These are phyloP conservation scores for Drosophila kepulauana DNA, from an alignment of 1,140 invertebrate genomes.

Conservation along the genomic window DNA sequence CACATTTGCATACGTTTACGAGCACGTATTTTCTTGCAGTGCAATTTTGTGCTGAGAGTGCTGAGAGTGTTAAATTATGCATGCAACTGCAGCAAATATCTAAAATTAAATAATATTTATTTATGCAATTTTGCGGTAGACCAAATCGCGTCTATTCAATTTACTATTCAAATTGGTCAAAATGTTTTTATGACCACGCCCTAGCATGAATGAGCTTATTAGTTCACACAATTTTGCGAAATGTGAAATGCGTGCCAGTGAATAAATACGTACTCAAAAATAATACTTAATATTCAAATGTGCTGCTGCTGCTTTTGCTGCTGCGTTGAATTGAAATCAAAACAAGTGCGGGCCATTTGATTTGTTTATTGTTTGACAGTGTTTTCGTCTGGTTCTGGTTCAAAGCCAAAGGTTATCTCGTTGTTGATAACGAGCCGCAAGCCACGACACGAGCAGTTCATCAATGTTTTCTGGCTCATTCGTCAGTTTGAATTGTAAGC, in stretches of 20 bases:
- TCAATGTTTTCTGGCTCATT: conserved; percentile 10
- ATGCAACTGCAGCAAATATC: conserved; percentile 56
- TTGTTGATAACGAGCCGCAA: conserved; percentile 8
- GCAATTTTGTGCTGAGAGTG: conserved; percentile 9
- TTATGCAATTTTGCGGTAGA: conserved; percentile 74
- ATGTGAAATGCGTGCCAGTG: neutral
- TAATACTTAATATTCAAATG: conserved; percentile 1
- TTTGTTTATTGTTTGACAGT: neutral
- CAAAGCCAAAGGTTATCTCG: conserved; percentile 12
- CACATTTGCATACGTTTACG: neutral
- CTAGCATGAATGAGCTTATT: conserved; percentile 8
- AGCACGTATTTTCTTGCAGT: conserved; percentile 33
- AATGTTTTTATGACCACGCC: conserved; percentile 41
- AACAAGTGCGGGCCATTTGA: conserved; percentile 6
- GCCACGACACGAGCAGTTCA: neutral
- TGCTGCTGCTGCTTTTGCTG: neutral
- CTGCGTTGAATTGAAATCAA: neutral
- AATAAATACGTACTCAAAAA: neutral
- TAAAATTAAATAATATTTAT: conserved; percentile 76
- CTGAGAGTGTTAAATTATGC: conserved; percentile 53
- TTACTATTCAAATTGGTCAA: conserved; percentile 60
- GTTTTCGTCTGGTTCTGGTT: conserved; percentile 7
- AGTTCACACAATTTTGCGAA: neutral
- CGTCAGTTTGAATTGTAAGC: conserved; percentile 30
- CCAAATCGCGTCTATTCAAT: conserved; percentile 71